Percentiles rank a stretch among this genome's conserved stretches.
Conservation (phyloP, 1,140 invertebrate genomes). For the Lordiphosa mommai region DNA sequence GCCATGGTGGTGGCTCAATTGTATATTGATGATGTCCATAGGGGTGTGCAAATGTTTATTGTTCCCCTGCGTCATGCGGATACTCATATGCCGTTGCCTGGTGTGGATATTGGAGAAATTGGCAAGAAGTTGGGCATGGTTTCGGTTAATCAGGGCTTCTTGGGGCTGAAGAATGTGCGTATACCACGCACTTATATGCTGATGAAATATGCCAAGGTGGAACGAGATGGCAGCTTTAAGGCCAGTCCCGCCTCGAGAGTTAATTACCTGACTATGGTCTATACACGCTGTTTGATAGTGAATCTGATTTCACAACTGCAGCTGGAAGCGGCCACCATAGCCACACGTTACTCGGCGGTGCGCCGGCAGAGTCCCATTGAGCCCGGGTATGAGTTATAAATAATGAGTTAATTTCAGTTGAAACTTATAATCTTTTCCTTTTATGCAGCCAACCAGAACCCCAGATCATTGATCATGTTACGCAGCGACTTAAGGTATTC, state of each 20-base stretch:
- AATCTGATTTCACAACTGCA: constrained; percentile 86
- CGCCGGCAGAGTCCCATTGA: constrained; percentile 92
- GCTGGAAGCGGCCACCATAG: constrained; percentile 91
- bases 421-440: neutral
- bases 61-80: constrained; percentile 93
- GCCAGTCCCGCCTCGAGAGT: constrained; percentile 91
- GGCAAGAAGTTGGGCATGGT: constrained; percentile 96
- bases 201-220: constrained; percentile 95
- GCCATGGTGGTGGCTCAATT: constrained; percentile 94
- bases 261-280: constrained; percentile 96
- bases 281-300: constrained; percentile 91
- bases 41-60: constrained; percentile 96
- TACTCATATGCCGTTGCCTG: constrained; percentile 91
- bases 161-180: constrained; percentile 90
- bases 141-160: constrained; percentile 93
- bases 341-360: constrained; percentile 92
- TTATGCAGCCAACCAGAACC: constrained; percentile 85
- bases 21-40: constrained; percentile 89
- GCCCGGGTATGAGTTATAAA: constrained; percentile 83
- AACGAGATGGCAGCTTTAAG: constrained; percentile 92
- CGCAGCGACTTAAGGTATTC: constrained; percentile 95
- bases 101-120: constrained; percentile 95
- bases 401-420: neutral
- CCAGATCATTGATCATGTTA: constrained; percentile 95
- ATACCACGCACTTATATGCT: constrained; percentile 94